Conservation (phyloP, 2,113 vertebrate genomes). For the Halichoerus grypus region DNA sequence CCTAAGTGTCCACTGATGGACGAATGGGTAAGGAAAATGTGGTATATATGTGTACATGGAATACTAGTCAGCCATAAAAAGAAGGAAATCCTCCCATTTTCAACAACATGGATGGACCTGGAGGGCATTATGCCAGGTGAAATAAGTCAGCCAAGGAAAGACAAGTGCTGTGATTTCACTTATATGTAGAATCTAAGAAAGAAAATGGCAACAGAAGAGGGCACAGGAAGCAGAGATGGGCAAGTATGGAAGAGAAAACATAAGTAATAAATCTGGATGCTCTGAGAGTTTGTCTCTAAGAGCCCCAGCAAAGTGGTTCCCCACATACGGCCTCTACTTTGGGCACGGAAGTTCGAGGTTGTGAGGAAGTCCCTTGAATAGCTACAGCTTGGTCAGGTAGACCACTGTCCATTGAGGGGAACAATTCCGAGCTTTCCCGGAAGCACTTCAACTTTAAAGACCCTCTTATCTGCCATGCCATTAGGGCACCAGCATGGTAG, state of each 20-base stretch:
- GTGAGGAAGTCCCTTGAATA: background rate
- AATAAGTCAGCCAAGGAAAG: background rate
- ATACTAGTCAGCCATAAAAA: background rate
- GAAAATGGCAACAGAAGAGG: background rate
- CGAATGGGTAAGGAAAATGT: background rate
- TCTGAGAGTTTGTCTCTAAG: background rate
- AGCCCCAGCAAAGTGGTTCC: background rate
- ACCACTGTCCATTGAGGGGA: background rate
- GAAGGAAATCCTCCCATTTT: background rate
- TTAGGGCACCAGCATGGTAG: conserved; percentile 64
- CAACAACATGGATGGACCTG: background rate
- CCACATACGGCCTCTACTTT: background rate
- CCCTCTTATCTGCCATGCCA: background rate
- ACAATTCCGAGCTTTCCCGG: background rate
- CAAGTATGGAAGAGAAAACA: background rate
- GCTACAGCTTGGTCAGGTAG: background rate
- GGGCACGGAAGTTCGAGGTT: background rate
- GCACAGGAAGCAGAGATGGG: too few relatives aligned
- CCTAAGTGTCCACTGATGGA: background rate
- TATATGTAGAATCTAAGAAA: background rate
- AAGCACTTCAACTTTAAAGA: conserved; percentile 63
- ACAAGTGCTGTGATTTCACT: background rate
- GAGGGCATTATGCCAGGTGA: background rate
- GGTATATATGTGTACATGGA: background rate
- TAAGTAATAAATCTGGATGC: background rate